A percentile compares a stretch with the other conserved stretches of the same genome.
These are phyloP conservation scores for Drosophila insularis DNA, from an alignment of 1,140 invertebrate species.

Conservation along the genomic window DNA sequence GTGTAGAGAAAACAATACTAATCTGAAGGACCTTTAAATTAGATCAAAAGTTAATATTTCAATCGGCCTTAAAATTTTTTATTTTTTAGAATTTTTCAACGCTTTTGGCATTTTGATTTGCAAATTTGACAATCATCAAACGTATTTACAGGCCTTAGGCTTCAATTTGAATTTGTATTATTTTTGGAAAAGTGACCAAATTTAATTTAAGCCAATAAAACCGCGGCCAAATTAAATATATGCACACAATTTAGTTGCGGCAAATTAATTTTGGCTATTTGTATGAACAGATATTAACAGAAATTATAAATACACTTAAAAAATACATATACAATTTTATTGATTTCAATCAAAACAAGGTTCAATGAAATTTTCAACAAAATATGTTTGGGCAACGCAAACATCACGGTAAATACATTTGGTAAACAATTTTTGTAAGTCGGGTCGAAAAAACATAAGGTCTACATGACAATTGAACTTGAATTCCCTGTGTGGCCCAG, in stretches of 20 bases:
- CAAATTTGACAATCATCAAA: too few relatives aligned
- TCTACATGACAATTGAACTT: too few relatives aligned
- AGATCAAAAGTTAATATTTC: too few relatives aligned
- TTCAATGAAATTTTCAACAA: background rate
- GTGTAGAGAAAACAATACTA: too few relatives aligned
- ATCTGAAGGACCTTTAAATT: too few relatives aligned
- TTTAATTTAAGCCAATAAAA: background rate
- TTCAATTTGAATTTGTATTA: background rate
- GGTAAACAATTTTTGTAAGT: background rate
- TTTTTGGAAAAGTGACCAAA: background rate
- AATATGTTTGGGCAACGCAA: background rate
- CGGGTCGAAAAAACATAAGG: too few relatives aligned
- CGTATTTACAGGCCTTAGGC: background rate
- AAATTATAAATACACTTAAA: background rate
- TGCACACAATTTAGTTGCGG: background rate
- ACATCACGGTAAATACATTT: background rate
- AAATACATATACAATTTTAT: background rate
- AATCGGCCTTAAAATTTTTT: background rate
- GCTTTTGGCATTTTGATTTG: too few relatives aligned
- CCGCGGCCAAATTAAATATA: background rate
- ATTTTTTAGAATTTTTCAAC: too few relatives aligned
- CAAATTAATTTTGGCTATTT: conserved; percentile 5
- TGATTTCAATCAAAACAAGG: conserved; percentile 1
- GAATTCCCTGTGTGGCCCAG: too few relatives aligned
- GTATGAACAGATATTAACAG: background rate